Evolutionary conservation across 2,888 invertebrate species (phyloP), one percentile per base, ranked within the genome.

Genomic region (Synanthedon andrenaeformis): DNA sequence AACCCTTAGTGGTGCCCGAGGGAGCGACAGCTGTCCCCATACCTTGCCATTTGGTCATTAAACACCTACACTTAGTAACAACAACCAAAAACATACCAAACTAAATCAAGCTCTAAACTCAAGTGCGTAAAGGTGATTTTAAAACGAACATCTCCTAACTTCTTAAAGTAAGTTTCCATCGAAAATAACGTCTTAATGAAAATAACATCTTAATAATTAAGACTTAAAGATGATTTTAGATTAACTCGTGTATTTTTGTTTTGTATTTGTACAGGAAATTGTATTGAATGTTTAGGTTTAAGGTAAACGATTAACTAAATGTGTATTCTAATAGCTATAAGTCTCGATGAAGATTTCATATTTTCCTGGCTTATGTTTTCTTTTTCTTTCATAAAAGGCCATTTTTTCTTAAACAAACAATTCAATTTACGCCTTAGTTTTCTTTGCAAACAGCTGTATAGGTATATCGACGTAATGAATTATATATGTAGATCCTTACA

Each of bases 1-100:
- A 81, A 74, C 79, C 74, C 78, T 72, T 71, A 75, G 76, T 66
- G 68, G 67, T 70, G 72, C 81, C 77, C 74, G 65, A 67, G 82
- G 81, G 82, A 78, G 56, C 77, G 77, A 82, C 86, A 86, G 86
- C 85, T 87, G 86, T 81, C 81, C 66, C 75, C 85, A 87, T 74
- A 77, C 83, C 79, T 81, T 77, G 70, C 59, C 65, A 65, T 66
- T 66, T 67, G 58, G 67, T 75, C 72, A 81, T 83, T 83, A 83
- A 84, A 83, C 83, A 79, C 82, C 80, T 79, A 82, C 82, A 62
- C 56, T 63, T 65, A 17, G 45, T 62, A 65, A 62, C 63, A 75
- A 69, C 67, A 65, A 61, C 63, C 59, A 54, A 35, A 42, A 45
- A 6, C n/a, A 28, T 6, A 3, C 10, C 59, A 64, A 35, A 1